Conservation (phyloP, 2,888 invertebrate species). For the Rotaria macrura region DNA sequence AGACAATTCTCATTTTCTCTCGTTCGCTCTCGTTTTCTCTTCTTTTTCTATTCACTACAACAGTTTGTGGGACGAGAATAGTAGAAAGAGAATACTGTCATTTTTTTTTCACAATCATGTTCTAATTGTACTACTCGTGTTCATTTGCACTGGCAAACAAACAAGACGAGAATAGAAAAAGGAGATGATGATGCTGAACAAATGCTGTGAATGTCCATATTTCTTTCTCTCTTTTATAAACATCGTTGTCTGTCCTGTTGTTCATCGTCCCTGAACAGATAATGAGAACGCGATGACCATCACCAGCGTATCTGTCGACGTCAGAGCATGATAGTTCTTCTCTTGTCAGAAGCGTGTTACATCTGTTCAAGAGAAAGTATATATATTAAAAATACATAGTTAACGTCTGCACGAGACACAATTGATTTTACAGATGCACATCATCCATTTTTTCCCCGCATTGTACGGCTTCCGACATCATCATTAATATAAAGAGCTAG, state of each 20-base stretch:
- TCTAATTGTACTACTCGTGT: not conserved
- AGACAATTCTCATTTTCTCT: not conserved
- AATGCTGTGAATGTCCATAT: not conserved
- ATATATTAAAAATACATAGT: not conserved
- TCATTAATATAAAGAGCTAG: not conserved
- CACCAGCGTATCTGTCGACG: not conserved
- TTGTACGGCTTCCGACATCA: not conserved
- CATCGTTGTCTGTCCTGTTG: not conserved
- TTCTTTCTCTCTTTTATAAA: not conserved
- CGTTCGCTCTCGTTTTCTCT: not conserved
- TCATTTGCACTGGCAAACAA: not conserved
- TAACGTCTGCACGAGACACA: not conserved
- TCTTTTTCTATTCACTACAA: not conserved
- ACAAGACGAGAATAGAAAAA: not conserved
- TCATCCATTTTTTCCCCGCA: not conserved
- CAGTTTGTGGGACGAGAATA: not conserved
- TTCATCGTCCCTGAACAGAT: not conserved
- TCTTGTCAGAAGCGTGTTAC: not conserved
- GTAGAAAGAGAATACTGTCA: not conserved
- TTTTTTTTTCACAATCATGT: conserved; percentile 1
- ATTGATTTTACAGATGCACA: not conserved
- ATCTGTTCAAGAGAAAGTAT: not conserved
- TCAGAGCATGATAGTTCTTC: not conserved
- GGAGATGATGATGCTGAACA: not conserved
- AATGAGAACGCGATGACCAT: conserved; percentile 12